Percentiles rank a stretch among this genome's conserved stretches.
Evolutionary conservation across 1,140 invertebrate genomes (phyloP).

Genomic region (Akabosia matsudoensis): DNA sequence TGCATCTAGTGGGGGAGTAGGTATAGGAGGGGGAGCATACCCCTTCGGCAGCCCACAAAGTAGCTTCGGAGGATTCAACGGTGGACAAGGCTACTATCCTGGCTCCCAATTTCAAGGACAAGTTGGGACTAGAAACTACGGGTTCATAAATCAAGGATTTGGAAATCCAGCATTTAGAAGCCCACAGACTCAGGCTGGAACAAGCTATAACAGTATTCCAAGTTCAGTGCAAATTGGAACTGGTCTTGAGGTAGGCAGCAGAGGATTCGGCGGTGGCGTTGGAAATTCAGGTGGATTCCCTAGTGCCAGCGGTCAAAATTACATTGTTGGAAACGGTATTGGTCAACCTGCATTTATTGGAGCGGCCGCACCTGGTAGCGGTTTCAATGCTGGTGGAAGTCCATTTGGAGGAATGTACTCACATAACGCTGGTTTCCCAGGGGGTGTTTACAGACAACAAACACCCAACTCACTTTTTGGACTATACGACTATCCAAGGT

Average conservation of each 20-base stretch:
- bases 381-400: neutral
- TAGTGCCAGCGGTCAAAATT: conserved; percentile 1
- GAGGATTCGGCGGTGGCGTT: neutral
- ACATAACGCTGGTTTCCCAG: neutral
- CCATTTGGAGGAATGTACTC: neutral
- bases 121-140: neutral
- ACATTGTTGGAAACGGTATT: conserved; percentile 6
- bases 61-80: neutral
- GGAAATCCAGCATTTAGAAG: conserved; percentile 10
- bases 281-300: neutral
- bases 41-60: neutral
- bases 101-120: neutral
- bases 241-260: conserved; percentile 1
- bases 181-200: neutral
- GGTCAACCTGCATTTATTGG: neutral
- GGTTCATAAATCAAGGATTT: conserved; percentile 15
- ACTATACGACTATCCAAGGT: neutral
- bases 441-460: neutral
- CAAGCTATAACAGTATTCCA: neutral
- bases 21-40: neutral
- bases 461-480: conserved; percentile 8
- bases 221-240: neutral
- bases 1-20: neutral
- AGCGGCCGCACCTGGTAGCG: neutral
- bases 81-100: neutral